Conservation (phyloP, 2,797 vertebrate genomes). For the Varecia variegata region DNA sequence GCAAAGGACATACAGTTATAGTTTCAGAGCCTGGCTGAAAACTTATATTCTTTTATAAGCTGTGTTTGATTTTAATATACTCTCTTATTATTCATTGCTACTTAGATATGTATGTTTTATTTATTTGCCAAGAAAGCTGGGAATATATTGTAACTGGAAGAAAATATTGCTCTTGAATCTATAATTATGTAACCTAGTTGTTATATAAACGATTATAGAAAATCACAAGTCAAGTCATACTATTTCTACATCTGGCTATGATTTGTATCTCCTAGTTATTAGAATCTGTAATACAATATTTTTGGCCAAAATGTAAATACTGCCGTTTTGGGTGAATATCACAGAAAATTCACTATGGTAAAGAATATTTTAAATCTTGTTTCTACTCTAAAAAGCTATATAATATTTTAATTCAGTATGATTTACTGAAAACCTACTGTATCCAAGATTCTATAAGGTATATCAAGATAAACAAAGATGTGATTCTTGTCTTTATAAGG, state of each 20-base stretch:
- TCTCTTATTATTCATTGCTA: not conserved
- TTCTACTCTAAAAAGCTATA: not conserved
- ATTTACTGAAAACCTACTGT: conserved; percentile 33
- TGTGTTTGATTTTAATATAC: conserved; percentile 42
- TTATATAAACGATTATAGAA: conserved; percentile 52
- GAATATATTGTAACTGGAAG: conserved; percentile 7
- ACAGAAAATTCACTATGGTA: not conserved
- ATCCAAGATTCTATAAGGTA: not conserved
- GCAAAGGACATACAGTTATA: not conserved
- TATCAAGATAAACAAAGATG: not conserved
- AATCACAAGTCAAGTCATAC: not conserved
- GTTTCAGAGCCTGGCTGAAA: conserved; percentile 6
- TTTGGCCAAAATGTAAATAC: not conserved
- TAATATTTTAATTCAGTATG: conserved; percentile 34
- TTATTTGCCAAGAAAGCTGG: conserved; percentile 36
- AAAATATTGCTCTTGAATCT: not conserved
- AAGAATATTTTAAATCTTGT: not conserved
- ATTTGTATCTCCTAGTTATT: conserved; percentile 17
- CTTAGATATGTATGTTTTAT: conserved; percentile 2
- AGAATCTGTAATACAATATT: not conserved
- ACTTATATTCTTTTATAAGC: not conserved
- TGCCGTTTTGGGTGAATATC: not conserved
- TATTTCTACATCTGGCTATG: not conserved
- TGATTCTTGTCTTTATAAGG: not conserved
- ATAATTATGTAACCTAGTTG: conserved; percentile 25